A percentile compares a stretch with the other conserved stretches of the same genome.
phyloP scores from a whole-genome alignment of 92 coral and sea anemone species.

The Porites cylindrica region DNA sequence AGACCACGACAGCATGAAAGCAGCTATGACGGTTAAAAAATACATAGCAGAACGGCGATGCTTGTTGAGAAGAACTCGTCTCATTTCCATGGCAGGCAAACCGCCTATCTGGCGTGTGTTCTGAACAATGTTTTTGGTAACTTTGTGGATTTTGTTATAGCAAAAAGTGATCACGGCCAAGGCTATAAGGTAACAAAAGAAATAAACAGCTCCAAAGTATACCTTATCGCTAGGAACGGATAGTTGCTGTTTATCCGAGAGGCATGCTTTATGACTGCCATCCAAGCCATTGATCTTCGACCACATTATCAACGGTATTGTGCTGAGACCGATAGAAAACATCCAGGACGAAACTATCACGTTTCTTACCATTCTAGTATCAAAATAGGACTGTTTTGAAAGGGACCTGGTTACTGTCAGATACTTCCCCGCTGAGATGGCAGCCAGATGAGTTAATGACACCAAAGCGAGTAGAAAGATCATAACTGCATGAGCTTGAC shows the following conservation, averaged over 20 bases:
- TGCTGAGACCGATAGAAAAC: slow-evolving; percentile 50
- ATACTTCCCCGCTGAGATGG: slow-evolving; percentile 71
- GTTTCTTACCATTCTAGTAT: slow-evolving; percentile 29
- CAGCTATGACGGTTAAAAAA: not conserved
- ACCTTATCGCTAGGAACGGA: slow-evolving; percentile 31
- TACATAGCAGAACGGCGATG: slow-evolving; percentile 4
- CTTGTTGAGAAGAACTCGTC: slow-evolving; percentile 1
- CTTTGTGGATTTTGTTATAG: slow-evolving; percentile 42
- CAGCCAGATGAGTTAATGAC: slow-evolving; percentile 58
- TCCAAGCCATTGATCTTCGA: slow-evolving; percentile 59
- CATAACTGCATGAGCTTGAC: slow-evolving; percentile 70
- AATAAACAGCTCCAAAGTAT: slow-evolving; percentile 52
- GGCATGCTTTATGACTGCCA: slow-evolving; percentile 50
- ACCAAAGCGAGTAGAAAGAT: slow-evolving; percentile 70
- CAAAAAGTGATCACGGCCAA: slow-evolving; percentile 38
- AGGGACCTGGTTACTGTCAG: slow-evolving; percentile 65
- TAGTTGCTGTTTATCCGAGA: slow-evolving; percentile 44
- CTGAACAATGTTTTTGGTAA: slow-evolving; percentile 15
- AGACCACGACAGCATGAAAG: slow-evolving; percentile 4
- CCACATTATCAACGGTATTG: slow-evolving; percentile 60
- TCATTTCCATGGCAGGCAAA: slow-evolving; percentile 1
- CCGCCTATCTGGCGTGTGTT: slow-evolving; percentile 8
- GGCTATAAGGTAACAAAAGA: slow-evolving; percentile 48
- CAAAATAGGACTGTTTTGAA: slow-evolving; percentile 44
- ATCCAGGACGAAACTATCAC: slow-evolving; percentile 53